These are phyloP conservation scores for Triplophysa yarkandensis DNA, from an alignment of 2,797 vertebrate species.

Conservation along the genomic window DNA sequence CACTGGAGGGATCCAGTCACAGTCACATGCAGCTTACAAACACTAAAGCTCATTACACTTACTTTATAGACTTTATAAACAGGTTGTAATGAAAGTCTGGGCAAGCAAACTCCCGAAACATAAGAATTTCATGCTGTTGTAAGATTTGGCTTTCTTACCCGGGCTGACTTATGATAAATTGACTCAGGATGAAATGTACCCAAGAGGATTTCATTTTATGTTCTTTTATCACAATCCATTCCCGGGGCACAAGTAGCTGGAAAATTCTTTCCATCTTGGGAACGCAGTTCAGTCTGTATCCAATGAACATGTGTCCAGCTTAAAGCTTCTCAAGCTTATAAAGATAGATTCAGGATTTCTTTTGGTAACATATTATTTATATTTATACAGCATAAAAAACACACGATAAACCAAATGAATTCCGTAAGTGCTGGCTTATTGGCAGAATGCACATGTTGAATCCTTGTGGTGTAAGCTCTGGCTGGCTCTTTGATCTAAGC, in stretches of 20 bases:
- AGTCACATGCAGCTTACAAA: slow-evolving; percentile 5
- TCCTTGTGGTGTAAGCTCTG: neutral
- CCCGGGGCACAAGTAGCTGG: neutral
- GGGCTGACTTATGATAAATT: neutral
- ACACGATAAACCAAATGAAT: slow-evolving; percentile 12
- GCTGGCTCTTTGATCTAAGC: slow-evolving; percentile 1
- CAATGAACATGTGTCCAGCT: neutral
- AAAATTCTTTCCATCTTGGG: slow-evolving; percentile 3
- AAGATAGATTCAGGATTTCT: neutral
- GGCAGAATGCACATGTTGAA: slow-evolving; percentile 2
- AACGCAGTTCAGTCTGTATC: neutral
- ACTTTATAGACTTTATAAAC: neutral
- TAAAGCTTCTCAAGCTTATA: neutral
- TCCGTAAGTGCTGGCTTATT: slow-evolving; percentile 6
- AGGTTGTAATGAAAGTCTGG: neutral
- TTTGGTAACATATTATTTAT: slow-evolving; percentile 4
- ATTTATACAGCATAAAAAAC: neutral
- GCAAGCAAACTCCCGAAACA: neutral
- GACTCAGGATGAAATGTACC: neutral
- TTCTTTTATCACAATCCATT: slow-evolving; percentile 23
- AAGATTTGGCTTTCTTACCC: slow-evolving; percentile 9
- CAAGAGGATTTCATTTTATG: slow-evolving; percentile 1
- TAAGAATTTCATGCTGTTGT: neutral
- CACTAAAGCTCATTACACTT: neutral
- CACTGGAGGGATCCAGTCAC: neutral